Evolutionary conservation across 2,113 vertebrate species (phyloP).

Genomic region (Malaclemys terrapin): DNA sequence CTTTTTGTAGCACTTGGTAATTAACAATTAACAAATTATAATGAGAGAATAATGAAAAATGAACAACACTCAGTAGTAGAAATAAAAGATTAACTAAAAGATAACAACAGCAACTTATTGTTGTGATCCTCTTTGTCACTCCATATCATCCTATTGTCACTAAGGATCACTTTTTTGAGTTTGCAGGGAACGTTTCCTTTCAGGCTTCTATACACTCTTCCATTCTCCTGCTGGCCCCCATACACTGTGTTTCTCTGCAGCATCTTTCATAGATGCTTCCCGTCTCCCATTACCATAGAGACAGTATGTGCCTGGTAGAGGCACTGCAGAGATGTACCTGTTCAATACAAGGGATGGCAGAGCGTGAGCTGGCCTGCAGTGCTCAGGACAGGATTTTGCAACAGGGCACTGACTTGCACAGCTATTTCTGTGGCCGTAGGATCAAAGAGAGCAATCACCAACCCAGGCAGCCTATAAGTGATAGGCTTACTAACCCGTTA

Average conservation of each 20-base stretch:
- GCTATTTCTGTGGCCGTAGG: not conserved
- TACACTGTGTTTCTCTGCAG: slow-evolving; percentile 59
- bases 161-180: slow-evolving; percentile 20
- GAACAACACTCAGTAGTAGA: not conserved
- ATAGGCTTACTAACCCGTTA: not conserved
- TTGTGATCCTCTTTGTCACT: not conserved
- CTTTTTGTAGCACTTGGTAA: not conserved
- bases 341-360: not conserved
- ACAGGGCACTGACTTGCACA: not conserved
- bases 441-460: not conserved
- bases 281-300: slow-evolving; percentile 72
- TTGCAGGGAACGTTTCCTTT: slow-evolving; percentile 30
- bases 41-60: slow-evolving; percentile 29
- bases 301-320: slow-evolving; percentile 49
- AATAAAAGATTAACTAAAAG: slow-evolving; percentile 3
- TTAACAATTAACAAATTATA: slow-evolving; percentile 44
- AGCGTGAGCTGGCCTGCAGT: not conserved
- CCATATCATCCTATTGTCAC: not conserved
- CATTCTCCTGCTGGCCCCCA: slow-evolving; percentile 65
- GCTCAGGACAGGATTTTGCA: not conserved
- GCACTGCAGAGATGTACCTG: slow-evolving; percentile 12
- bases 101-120: not conserved
- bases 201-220: slow-evolving; percentile 51
- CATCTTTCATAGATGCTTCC: slow-evolving; percentile 42
- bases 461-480: not conserved